Percentiles rank a stretch among this genome's conserved stretches.
These are phyloP conservation scores for Drosophila atripex DNA, from an alignment of 2,888 invertebrate species.

Conservation along the genomic window DNA sequence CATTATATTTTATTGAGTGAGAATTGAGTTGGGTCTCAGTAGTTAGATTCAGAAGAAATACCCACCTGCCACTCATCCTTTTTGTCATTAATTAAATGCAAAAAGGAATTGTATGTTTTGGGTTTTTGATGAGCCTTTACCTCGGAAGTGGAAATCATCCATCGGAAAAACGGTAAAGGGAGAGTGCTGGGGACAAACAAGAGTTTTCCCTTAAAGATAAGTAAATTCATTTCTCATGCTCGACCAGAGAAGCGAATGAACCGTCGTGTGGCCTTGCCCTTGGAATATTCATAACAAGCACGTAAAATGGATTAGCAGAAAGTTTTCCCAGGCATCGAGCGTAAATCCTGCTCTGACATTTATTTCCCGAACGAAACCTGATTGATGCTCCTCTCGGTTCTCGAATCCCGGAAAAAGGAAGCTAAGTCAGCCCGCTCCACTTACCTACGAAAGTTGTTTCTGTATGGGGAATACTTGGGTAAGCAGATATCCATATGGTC, in stretches of 20 bases:
- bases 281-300: slow-evolving; percentile 36
- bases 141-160: slow-evolving; percentile 34
- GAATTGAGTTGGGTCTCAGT: neutral
- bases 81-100: neutral
- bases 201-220: slow-evolving; percentile 24
- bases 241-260: slow-evolving; percentile 29
- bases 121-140: slow-evolving; percentile 28
- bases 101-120: slow-evolving; percentile 37
- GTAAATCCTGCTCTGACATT: slow-evolving; percentile 43
- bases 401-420: slow-evolving; percentile 1
- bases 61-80: neutral
- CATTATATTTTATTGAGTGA: neutral
- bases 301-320: slow-evolving; percentile 42
- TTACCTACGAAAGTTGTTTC: slow-evolving; percentile 1
- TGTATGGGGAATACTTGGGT: slow-evolving; percentile 8
- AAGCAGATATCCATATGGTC: slow-evolving; percentile 32
- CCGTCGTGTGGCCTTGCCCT: slow-evolving; percentile 31
- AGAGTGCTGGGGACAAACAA: slow-evolving; percentile 4
- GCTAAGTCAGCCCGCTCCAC: neutral
- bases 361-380: slow-evolving; percentile 49
- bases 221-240: slow-evolving; percentile 43
- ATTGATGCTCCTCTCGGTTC: slow-evolving; percentile 23
- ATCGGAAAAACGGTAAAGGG: slow-evolving; percentile 4
- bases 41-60: slow-evolving; percentile 8
- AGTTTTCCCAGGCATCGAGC: slow-evolving; percentile 25